These are phyloP conservation scores for Aphelenchoides fujianensis DNA, from an alignment of 1,140 invertebrate genomes.

Conservation along the genomic window DNA sequence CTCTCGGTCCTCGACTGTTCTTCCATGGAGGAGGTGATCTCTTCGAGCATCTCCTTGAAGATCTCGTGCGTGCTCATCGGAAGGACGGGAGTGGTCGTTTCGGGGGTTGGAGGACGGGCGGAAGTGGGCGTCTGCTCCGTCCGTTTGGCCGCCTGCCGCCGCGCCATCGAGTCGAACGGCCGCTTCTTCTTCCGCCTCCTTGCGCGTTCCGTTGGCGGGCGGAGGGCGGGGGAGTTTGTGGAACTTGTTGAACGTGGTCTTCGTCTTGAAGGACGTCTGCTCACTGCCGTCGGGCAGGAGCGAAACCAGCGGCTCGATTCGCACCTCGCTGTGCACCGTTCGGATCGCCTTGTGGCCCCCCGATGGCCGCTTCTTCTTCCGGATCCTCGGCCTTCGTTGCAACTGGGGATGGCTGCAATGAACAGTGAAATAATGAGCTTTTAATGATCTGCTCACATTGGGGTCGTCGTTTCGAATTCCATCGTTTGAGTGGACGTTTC, in stretches of 20 bases:
- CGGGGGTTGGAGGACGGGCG: background rate
- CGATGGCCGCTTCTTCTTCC: constrained; percentile 6
- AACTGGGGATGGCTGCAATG: no score
- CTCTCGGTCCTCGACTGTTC: no score
- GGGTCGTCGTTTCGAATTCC: no score
- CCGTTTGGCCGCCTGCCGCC: constrained; percentile 7
- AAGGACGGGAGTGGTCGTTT: no score
- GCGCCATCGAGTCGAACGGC: background rate
- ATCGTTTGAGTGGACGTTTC: no score
- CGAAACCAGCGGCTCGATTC: constrained; percentile 12
- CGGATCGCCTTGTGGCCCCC: background rate
- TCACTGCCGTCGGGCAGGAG: background rate
- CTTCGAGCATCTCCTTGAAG: no score
- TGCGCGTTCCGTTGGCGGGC: constrained; percentile 3
- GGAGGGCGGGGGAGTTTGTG: background rate
- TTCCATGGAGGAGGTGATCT: no score
- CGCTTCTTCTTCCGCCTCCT: background rate
- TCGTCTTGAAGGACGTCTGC: constrained; percentile 13
- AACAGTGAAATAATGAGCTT: background rate
- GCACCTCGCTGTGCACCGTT: constrained; percentile 12
- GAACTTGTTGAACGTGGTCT: constrained; percentile 19
- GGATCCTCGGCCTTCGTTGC: background rate
- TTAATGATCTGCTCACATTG: no score
- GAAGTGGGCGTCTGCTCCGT: background rate
- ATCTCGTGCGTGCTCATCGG: no score